Evolutionary conservation across 2,113 vertebrate genomes (phyloP).

Genomic region (Brachyhypopomus occidentalis): DNA sequence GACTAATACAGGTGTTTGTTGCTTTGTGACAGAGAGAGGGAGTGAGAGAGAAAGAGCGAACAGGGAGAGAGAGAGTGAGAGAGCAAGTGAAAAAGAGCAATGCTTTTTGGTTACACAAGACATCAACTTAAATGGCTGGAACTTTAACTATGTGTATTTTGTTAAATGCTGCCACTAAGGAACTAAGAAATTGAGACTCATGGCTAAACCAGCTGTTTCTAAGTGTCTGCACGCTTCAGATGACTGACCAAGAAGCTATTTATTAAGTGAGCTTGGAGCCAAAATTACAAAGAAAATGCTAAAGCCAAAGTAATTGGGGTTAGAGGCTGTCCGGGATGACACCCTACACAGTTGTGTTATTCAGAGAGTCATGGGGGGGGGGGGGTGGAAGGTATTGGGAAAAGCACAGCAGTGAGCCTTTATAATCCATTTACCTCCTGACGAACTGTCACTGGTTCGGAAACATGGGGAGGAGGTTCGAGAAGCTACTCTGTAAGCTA

Average conservation of each 20-base stretch:
- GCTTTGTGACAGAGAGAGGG: neutral
- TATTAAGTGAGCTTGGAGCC: slow-evolving; percentile 54
- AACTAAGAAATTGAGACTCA: neutral
- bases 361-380: slow-evolving; percentile 24
- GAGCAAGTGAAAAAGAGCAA: neutral
- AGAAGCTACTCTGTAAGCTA: slow-evolving; percentile 19
- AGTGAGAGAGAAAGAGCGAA: too few species aligned
- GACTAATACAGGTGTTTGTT: too few species aligned
- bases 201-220: slow-evolving; percentile 33
- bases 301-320: slow-evolving; percentile 5
- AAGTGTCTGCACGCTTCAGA: neutral
- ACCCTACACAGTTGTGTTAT: slow-evolving; percentile 28
- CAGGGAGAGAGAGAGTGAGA: neutral
- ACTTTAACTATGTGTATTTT: neutral
- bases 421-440: slow-evolving; percentile 36
- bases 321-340: neutral
- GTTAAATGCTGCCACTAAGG: neutral
- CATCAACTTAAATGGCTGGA: neutral
- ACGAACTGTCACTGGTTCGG: slow-evolving; percentile 12
- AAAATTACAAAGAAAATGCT: slow-evolving; percentile 54
- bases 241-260: slow-evolving; percentile 32
- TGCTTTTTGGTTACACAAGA: neutral
- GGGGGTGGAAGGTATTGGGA: slow-evolving; percentile 20
- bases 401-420: slow-evolving; percentile 46
- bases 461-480: slow-evolving; percentile 29